Evolutionary conservation across 2,888 invertebrate species (phyloP), one percentile per base, ranked within the genome.

Genomic region (Acanthosoma haemorrhoidale): DNA sequence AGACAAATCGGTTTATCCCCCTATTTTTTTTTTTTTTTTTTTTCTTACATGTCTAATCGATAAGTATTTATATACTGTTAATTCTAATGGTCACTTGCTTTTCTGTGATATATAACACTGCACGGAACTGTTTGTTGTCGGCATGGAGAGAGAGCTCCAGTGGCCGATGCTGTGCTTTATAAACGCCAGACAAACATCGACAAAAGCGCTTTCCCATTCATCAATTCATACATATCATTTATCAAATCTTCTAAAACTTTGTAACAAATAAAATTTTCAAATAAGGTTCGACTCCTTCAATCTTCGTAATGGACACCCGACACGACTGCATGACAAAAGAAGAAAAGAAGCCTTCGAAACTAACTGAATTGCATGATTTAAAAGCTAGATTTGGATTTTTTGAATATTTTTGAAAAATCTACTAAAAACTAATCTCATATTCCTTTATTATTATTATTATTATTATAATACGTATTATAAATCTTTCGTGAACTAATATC

Each of bases 111-210:
- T n/a, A 29, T 64, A 64, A 64, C 64, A 64, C 64, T 64, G 64
- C 64, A 64, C 64, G 64, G 39, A 64, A 60, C 31, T 57, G 67
- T 67, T 60, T 67, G 67, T 67, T 39, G 51, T 67, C 57, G 67
- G 67, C 67, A 67, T 41, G 13, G 15, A 16, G 43, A 57, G 38
- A 61, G 61, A 21, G 34, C 32, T 9, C 64, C 64, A n/a, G 21
- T 39, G 25, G 16, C 64, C n/a, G 15, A n/a, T 29, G 41, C 39
- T 31, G 15, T 41, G 64, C 64, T 64, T 64, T 64, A 18, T 25
- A 41, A 39, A 64, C 29, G 64, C 64, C 64, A 41, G 41, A 21
- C 64, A 41, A 39, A 64, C 64, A 64, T 64, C 39, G 25, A 64
- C 64, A 41, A 64, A n/a, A n/a, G n/a, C n/a, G 64, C 64, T 64